Percentiles rank a stretch among this genome's conserved stretches.
Conservation (phyloP, 2,797 vertebrate species). For the Leucoraja ocellata region DNA sequence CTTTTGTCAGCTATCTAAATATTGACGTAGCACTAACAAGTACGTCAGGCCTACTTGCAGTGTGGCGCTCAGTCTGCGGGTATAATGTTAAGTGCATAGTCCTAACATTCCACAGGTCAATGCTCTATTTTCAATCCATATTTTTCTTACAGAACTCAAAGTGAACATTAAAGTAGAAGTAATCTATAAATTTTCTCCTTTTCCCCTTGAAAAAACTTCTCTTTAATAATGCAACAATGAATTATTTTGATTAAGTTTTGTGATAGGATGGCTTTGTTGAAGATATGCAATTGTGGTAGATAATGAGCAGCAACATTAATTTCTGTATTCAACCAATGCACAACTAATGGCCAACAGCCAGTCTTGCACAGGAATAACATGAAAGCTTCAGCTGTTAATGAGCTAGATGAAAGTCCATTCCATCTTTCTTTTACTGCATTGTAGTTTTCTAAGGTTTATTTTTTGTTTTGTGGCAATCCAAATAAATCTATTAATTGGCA, state of each 20-base stretch:
- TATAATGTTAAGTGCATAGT: background rate
- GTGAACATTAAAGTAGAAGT: background rate
- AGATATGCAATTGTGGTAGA: background rate
- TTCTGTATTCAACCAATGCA: background rate
- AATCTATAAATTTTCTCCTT: background rate
- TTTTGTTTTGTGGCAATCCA: conserved; percentile 3
- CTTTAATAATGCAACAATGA: background rate
- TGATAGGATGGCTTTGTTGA: background rate
- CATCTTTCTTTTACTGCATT: conserved; percentile 4
- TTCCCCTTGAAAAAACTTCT: background rate
- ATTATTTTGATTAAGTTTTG: background rate
- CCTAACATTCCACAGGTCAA: background rate
- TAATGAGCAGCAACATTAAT: conserved; percentile 5
- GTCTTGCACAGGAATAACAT: background rate
- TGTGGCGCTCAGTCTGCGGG: too few relatives aligned
- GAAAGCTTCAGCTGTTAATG: conserved; percentile 21
- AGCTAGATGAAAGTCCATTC: background rate
- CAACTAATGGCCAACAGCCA: background rate
- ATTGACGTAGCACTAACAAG: background rate
- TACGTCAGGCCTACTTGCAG: background rate
- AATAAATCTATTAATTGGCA: background rate
- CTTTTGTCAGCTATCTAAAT: background rate
- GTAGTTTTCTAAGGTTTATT: background rate
- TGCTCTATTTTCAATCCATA: background rate
- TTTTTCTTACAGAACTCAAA: background rate